Base-by-base conservation (phyloP, 2,797 vertebrate genomes). In the Enteromius afrohamiltoni region DNA sequence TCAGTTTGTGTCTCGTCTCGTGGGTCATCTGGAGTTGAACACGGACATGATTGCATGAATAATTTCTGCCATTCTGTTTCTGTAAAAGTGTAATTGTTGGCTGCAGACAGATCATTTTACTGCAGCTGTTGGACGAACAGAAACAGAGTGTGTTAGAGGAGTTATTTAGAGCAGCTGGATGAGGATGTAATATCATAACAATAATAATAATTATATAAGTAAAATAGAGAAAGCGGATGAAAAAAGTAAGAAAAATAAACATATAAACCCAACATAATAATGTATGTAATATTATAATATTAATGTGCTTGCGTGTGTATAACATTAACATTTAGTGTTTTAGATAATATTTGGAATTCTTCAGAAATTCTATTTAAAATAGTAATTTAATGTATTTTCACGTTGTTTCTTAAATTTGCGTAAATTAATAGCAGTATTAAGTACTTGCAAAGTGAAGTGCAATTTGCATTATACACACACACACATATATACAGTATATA, bases 31-130 rank as follows among this genome's bases (percentile, higher is more conserved):
- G 9, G 51, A 81, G 53, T 62, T 81, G 26, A 73, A 81, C 51
- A 31, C 3, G 3, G 40, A 68, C 42, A 87, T 83, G 88, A 85
- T 89, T 88, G 88, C 79, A 21, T 31, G 76, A 64, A 19, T 2
- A 73, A 89, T 88, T n/a, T 87, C 86, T 79, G 58, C 86, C 49
- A 83, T 89, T 89, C 55, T 80, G 65, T 83, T 81, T 47, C 53
- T 89, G 91, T 92, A 85, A 88, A 84, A 82, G 86, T 88, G 88
- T 90, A 91, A 90, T 92, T 88, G 77, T 88, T 88, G 89, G 86
- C 88, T 88, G 69, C 47, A 83, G 88, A 68, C 74, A 51, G 80
- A 79, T 86, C 89, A 86, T 89, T 87, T 77, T 85, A 83, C n/a
- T n/a, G n/a, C n/a, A n/a, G n/a, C n/a, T n/a, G n/a, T n/a, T n/a